A percentile compares a stretch with the other conserved stretches of the same genome.
Evolutionary conservation across 2,888 invertebrate species (phyloP).

Genomic region (Tenthredo livida): DNA sequence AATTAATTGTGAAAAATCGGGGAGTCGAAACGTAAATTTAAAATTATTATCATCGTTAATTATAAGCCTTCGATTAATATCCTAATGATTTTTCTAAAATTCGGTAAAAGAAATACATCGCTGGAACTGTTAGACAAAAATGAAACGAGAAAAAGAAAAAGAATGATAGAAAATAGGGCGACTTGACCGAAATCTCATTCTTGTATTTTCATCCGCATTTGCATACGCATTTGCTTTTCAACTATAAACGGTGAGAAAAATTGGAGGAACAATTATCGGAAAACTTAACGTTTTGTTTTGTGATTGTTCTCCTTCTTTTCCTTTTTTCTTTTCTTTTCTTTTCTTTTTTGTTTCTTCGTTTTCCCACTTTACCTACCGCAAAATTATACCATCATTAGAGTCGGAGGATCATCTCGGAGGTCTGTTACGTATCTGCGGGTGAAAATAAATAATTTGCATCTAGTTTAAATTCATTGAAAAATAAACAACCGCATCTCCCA

Average conservation of each 20-base stretch:
- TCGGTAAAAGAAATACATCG: neutral
- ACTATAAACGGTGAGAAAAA: neutral
- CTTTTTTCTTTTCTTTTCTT: neutral
- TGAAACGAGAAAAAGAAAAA: neutral
- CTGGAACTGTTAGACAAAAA: neutral
- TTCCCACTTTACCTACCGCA: neutral
- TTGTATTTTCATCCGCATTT: neutral
- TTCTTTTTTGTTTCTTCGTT: neutral
- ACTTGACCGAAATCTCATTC: neutral
- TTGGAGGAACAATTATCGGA: neutral
- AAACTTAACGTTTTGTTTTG: neutral
- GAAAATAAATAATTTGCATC: neutral
- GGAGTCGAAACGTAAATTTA: neutral
- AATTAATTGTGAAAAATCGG: too few species aligned
- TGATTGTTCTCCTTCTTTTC: too few species aligned
- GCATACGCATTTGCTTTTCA: neutral
- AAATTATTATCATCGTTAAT: too few species aligned
- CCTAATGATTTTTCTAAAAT: neutral
- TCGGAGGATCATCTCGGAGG: constrained; percentile 5
- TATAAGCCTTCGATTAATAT: neutral
- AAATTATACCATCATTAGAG: constrained; percentile 19
- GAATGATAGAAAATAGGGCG: neutral
- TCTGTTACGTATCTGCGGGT: neutral
- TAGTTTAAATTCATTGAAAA: constrained; percentile 4
- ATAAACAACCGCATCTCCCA: neutral